Evolutionary conservation across 2,888 invertebrate genomes (phyloP).

Genomic region (Heterodera filipjevi): DNA sequence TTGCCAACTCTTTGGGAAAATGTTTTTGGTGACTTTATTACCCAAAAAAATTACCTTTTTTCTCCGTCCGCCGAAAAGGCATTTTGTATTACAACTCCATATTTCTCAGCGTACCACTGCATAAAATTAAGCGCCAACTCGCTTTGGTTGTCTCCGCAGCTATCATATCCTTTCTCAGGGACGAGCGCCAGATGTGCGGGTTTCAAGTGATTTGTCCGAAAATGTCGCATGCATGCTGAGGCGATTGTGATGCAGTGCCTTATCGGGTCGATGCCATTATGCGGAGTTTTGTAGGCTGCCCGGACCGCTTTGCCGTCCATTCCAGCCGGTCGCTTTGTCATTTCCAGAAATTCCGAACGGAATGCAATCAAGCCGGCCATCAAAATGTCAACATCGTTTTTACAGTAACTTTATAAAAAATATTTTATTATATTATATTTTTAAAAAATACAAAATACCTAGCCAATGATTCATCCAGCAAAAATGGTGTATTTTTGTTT

Average conservation of each 20-base stretch:
- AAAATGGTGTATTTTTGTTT: conserved; percentile 8
- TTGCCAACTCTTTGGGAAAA: neutral
- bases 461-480: conserved; percentile 6
- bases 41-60: neutral
- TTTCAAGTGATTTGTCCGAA: neutral
- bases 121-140: neutral
- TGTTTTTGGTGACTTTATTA: neutral
- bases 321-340: neutral
- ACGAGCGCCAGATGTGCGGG: neutral
- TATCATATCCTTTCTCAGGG: neutral
- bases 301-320: neutral
- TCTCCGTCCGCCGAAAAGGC: neutral
- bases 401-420: neutral
- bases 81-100: neutral
- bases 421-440: neutral
- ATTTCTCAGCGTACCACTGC: neutral
- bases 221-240: neutral
- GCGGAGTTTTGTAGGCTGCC: neutral
- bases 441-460: neutral
- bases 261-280: neutral
- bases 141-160: conserved; percentile 1
- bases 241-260: neutral
- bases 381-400: conserved; percentile 3
- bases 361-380: neutral
- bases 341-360: neutral